Conservation (phyloP, 2,888 invertebrate genomes). For the Aleiodes testaceus region DNA sequence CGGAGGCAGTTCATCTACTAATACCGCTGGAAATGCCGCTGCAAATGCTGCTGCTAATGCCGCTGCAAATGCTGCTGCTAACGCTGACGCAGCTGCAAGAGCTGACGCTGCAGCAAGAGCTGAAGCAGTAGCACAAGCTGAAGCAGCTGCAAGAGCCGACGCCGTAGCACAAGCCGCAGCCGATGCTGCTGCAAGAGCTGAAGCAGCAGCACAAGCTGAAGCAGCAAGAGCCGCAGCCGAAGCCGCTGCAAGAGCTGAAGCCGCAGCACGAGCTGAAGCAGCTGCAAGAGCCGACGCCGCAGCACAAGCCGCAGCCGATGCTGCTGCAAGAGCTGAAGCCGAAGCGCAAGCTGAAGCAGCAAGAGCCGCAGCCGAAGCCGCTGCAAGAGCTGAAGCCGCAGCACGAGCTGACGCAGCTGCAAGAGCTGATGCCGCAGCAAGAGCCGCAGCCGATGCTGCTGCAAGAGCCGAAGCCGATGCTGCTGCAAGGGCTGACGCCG, state of each 20-base stretch:
- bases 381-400: neutral
- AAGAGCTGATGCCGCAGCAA: neutral
- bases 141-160: constrained; percentile 11
- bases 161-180: neutral
- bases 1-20: constrained; percentile 16
- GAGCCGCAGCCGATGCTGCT: neutral
- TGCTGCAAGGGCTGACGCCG: neutral
- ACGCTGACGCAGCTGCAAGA: neutral
- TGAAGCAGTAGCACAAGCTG: constrained; percentile 19
- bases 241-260: neutral
- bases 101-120: neutral
- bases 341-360: neutral
- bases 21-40: neutral
- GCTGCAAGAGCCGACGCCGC: neutral
- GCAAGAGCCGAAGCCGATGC: constrained; percentile 12
- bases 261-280: neutral
- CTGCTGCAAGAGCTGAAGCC: neutral
- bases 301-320: neutral
- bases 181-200: neutral
- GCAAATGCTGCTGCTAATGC: neutral
- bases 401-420: neutral
- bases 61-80: neutral
- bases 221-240: neutral
- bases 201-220: neutral
- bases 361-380: neutral